These are phyloP conservation scores for Thomomys bottae DNA, from an alignment of 2,113 vertebrate species.

Conservation along the genomic window DNA sequence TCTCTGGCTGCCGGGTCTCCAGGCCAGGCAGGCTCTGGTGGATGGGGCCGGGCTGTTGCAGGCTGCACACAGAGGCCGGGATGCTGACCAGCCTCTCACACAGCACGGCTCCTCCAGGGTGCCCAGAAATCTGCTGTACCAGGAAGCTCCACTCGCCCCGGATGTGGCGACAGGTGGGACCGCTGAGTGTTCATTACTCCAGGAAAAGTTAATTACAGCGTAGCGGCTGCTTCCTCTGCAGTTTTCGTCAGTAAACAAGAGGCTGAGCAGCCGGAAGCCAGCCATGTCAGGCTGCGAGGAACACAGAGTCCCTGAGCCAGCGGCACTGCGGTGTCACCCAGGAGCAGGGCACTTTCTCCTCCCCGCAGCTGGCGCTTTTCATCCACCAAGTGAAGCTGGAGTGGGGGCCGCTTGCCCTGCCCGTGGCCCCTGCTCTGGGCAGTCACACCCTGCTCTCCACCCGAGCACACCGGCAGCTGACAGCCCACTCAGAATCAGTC, in stretches of 20 bases:
- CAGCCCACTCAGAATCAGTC: no score
- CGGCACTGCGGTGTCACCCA: rapidly evolving
- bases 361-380: rapidly evolving
- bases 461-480: no score
- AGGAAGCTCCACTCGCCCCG: rapidly evolving
- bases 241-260: neutral
- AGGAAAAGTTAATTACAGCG: neutral
- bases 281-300: rapidly evolving
- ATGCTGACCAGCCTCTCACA: neutral
- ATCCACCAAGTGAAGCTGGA: rapidly evolving
- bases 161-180: neutral
- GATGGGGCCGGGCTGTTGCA: no score
- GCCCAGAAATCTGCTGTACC: no score
- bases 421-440: neutral
- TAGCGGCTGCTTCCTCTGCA: neutral
- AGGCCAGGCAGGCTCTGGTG: no score
- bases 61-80: neutral
- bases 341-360: neutral
- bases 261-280: neutral
- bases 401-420: no score
- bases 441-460: neutral
- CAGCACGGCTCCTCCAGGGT: rapidly evolving
- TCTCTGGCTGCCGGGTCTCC: neutral
- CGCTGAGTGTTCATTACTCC: neutral
- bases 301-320: no score